These are phyloP conservation scores for Trypoxylon attenuatum DNA, from an alignment of 2,888 invertebrate genomes.

Conservation along the genomic window DNA sequence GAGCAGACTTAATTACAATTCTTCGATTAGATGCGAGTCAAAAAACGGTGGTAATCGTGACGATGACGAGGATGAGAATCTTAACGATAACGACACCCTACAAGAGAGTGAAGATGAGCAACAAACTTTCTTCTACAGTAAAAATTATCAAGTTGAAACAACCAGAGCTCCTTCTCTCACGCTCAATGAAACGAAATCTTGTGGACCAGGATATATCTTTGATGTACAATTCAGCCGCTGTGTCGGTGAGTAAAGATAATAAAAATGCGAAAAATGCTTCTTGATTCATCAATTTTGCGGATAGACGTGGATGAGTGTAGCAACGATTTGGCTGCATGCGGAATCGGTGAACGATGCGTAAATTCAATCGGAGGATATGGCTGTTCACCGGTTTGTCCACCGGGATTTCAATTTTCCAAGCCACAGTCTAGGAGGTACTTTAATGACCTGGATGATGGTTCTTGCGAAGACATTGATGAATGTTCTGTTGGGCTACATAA, in stretches of 20 bases:
- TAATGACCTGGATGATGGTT: constrained; percentile 15
- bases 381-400: constrained; percentile 57
- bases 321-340: constrained; percentile 60
- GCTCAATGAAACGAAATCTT: constrained; percentile 22
- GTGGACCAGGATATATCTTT: constrained; percentile 32
- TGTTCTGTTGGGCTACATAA: constrained; percentile 79
- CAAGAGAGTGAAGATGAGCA: background rate
- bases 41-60: background rate
- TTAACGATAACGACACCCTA: background rate
- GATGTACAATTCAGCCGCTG: constrained; percentile 29
- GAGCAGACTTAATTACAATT: background rate
- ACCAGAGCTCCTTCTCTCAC: background rate
- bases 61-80: background rate
- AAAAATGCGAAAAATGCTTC: background rate
- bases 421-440: no score
- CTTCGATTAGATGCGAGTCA: constrained; percentile 29
- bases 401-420: constrained; percentile 54
- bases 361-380: constrained; percentile 57
- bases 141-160: constrained; percentile 68
- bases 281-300: background rate
- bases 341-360: constrained; percentile 57
- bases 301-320: constrained; percentile 59
- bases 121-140: constrained; percentile 40
- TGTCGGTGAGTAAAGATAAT: constrained; percentile 24
- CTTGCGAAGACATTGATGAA: constrained; percentile 82